These are phyloP conservation scores for Mya arenaria DNA, from an alignment of 1,140 invertebrate species.

Conservation along the genomic window DNA sequence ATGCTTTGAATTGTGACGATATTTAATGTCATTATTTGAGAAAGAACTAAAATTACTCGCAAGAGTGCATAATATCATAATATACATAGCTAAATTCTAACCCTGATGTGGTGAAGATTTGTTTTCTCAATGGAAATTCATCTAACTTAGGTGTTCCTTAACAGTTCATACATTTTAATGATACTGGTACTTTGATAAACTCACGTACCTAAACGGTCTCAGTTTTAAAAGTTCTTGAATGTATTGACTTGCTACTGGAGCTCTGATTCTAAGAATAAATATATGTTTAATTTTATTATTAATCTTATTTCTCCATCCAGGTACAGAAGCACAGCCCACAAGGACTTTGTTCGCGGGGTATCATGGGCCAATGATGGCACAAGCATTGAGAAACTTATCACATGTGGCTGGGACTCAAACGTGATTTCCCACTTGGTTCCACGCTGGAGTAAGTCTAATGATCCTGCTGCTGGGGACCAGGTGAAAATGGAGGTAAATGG, in stretches of 20 bases:
- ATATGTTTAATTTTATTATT: not conserved
- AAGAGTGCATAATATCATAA: too few species aligned
- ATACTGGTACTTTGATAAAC: not conserved
- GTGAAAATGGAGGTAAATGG: constrained; percentile 53
- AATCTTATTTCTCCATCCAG: not conserved
- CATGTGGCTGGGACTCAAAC: constrained; percentile 46
- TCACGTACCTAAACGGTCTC: not conserved
- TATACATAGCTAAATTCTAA: too few species aligned
- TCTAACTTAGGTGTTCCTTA: not conserved
- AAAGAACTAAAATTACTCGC: too few species aligned
- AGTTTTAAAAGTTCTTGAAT: not conserved
- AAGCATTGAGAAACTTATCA: constrained; percentile 17
- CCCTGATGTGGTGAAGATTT: too few species aligned
- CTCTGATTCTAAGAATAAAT: not conserved
- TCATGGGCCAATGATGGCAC: constrained; percentile 27
- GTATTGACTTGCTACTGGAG: not conserved
- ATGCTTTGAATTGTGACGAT: not conserved
- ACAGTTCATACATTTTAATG: not conserved
- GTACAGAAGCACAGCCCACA: constrained; percentile 43
- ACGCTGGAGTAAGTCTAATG: not conserved
- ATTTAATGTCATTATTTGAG: not conserved
- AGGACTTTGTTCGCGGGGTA: constrained; percentile 38
- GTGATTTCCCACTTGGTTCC: constrained; percentile 12
- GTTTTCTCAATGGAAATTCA: not conserved
- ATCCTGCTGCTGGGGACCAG: not conserved